These are phyloP conservation scores for Trachymyrmex septentrionalis DNA, from an alignment of 1,140 invertebrate genomes.

Conservation along the genomic window DNA sequence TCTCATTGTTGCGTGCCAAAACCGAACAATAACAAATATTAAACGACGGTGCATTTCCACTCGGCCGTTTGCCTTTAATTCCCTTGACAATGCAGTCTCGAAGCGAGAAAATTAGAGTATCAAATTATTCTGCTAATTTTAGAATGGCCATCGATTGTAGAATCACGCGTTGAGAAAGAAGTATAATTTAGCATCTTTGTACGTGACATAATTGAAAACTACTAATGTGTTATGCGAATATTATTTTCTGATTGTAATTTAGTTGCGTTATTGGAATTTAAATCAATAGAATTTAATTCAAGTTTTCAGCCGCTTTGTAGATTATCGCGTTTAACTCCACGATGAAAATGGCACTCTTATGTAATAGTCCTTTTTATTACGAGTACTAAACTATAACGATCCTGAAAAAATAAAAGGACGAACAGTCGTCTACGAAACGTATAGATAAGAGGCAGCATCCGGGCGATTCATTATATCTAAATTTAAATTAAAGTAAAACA, in stretches of 20 bases:
- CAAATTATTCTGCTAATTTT: background rate
- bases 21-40: slow-evolving; percentile 59
- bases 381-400: slow-evolving; percentile 54
- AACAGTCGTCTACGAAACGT: slow-evolving; percentile 10
- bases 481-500: slow-evolving; percentile 40
- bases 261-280: slow-evolving; percentile 1
- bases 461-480: background rate
- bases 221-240: background rate
- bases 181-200: background rate
- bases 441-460: slow-evolving; percentile 8
- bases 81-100: background rate
- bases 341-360: slow-evolving; percentile 31
- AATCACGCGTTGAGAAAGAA: background rate
- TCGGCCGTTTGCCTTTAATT: slow-evolving; percentile 22
- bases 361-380: slow-evolving; percentile 36
- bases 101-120: background rate
- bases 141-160: background rate
- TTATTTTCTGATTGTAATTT: background rate
- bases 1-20: slow-evolving; percentile 18
- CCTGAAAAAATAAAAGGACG: slow-evolving; percentile 13
- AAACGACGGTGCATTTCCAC: slow-evolving; percentile 6
- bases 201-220: background rate
- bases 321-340: slow-evolving; percentile 43
- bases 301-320: slow-evolving; percentile 4
- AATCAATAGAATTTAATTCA: too few species aligned